A percentile compares a stretch with the other conserved stretches of the same genome.
Conservation (phyloP, 2,888 invertebrate genomes). For the Urechis unicinctus region DNA sequence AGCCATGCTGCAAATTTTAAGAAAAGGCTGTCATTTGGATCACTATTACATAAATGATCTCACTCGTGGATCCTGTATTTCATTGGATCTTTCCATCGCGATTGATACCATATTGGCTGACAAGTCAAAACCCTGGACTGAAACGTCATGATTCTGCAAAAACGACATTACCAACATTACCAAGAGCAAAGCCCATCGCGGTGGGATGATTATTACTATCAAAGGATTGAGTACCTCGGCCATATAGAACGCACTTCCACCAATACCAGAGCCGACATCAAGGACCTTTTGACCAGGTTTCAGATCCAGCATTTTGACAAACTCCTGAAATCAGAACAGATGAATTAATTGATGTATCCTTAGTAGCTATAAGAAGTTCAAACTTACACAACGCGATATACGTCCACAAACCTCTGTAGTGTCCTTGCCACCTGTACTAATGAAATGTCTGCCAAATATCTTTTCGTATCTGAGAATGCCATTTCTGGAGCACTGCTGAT, state of each 20-base stretch:
- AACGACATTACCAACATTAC: neutral
- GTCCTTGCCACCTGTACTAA: slow-evolving; percentile 55
- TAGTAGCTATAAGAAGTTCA: neutral
- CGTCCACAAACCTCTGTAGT: slow-evolving; percentile 56
- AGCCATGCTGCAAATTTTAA: too few relatives aligned
- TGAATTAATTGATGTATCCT: neutral
- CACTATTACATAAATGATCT: too few relatives aligned
- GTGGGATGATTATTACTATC: neutral
- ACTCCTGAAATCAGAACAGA: slow-evolving; percentile 40
- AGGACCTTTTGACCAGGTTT: slow-evolving; percentile 52
- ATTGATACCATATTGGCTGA: slow-evolving; percentile 58
- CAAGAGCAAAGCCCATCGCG: neutral
- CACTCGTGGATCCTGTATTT: slow-evolving; percentile 22
- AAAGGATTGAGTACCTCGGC: slow-evolving; percentile 45
- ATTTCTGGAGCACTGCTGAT: slow-evolving; percentile 55
- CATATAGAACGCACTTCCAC: slow-evolving; percentile 56
- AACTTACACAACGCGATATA: neutral
- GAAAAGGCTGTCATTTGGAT: too few relatives aligned
- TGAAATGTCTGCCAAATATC: slow-evolving; percentile 56
- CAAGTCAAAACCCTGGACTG: slow-evolving; percentile 56
- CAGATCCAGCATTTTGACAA: slow-evolving; percentile 51
- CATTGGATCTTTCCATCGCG: slow-evolving; percentile 52
- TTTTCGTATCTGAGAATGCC: slow-evolving; percentile 56
- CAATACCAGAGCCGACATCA: slow-evolving; percentile 59
- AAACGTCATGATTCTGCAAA: slow-evolving; percentile 51